phyloP scores from a whole-genome alignment of 2,113 vertebrate genomes.

The Gavialis gangeticus region DNA sequence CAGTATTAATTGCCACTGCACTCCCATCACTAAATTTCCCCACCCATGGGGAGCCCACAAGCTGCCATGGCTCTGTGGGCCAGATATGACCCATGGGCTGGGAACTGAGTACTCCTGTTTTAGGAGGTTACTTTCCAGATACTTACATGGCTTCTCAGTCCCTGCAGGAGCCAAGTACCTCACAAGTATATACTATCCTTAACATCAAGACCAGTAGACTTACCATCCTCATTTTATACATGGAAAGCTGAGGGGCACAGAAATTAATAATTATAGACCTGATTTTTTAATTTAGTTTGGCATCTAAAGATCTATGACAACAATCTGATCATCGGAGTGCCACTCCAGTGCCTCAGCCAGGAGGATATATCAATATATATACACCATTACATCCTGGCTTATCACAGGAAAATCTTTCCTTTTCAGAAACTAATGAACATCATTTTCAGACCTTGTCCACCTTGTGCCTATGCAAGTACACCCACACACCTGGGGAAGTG shows the following conservation, averaged over 20 bases:
- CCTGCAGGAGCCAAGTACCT: not conserved
- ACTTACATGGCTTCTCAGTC: not conserved
- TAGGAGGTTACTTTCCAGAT: not conserved
- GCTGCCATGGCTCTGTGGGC: too few relatives aligned
- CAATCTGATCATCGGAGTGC: too few relatives aligned
- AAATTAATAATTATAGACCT: not conserved
- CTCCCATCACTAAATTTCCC: too few relatives aligned
- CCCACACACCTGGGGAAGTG: not conserved
- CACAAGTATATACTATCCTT: rapidly evolving
- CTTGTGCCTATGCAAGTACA: not conserved
- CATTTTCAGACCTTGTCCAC: not conserved
- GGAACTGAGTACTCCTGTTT: too few relatives aligned
- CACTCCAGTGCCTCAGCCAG: too few relatives aligned
- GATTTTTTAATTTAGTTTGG: not conserved
- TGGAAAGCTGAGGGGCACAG: not conserved
- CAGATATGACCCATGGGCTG: too few relatives aligned
- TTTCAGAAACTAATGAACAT: not conserved
- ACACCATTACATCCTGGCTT: not conserved
- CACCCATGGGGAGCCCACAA: too few relatives aligned
- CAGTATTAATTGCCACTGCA: too few relatives aligned
- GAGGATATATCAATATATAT: too few relatives aligned
- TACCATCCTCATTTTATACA: rapidly evolving
- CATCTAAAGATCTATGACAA: too few relatives aligned
- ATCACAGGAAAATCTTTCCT: rapidly evolving
- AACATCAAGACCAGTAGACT: not conserved